Conservation (phyloP, 2,888 invertebrate genomes). For the Troilus luridus region DNA sequence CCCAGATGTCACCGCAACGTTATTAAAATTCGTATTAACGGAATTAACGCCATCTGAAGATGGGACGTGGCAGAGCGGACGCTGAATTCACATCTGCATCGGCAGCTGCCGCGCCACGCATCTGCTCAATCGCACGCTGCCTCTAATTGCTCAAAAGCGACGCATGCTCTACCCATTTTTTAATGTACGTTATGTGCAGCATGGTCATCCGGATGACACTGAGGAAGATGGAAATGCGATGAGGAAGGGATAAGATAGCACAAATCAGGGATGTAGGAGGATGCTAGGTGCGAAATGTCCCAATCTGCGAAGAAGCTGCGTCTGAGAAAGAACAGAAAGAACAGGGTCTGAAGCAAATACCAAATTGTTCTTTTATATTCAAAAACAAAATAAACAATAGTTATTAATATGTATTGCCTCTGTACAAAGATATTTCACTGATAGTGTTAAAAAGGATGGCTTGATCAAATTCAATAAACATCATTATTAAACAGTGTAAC, state of each 20-base stretch:
- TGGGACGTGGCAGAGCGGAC: neutral
- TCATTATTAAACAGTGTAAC: too few species aligned
- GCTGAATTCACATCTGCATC: constrained; percentile 42
- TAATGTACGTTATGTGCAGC: constrained; percentile 11
- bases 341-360: too few species aligned
- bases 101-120: constrained; percentile 40
- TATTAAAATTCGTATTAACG: constrained; percentile 25
- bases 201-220: neutral
- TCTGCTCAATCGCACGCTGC: constrained; percentile 49
- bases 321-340: too few species aligned
- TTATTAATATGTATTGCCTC: too few species aligned
- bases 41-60: constrained; percentile 40
- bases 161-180: constrained; percentile 23
- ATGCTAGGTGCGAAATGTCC: neutral
- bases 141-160: constrained; percentile 25
- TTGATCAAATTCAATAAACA: too few species aligned
- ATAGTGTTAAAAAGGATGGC: too few species aligned
- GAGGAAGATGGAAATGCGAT: neutral
- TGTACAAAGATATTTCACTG: too few species aligned
- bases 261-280: neutral
- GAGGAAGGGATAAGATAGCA: neutral
- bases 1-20: constrained; percentile 11
- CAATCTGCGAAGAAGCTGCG: too few species aligned
- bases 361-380: too few species aligned
- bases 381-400: too few species aligned